Evolutionary conservation across 2,113 vertebrate genomes (phyloP), one percentile per base, ranked within the genome.

Genomic region (Crotalus horridus): DNA sequence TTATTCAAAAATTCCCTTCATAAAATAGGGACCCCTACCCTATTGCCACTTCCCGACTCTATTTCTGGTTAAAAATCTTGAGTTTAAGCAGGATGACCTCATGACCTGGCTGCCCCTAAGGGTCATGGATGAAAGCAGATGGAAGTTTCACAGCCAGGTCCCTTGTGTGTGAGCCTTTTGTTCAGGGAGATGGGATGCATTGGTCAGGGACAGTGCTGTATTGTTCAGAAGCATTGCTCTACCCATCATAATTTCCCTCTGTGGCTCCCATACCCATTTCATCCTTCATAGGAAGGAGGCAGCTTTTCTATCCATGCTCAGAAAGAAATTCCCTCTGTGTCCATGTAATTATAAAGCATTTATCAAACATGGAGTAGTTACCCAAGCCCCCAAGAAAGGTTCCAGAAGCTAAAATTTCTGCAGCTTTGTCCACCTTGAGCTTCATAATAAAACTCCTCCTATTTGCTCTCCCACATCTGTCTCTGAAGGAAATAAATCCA

Each of bases 91-190:
- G 96, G 95, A 95, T 97, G 97, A 97, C 97, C 97, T 96, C 95
- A 92, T 97, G 97, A 97, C 97, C 97, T 94, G 95, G 55, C 92
- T 97, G 97, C 96, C 96, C 96, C 4, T 29, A 51, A 48, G 89
- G 97, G 97, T 97, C 97, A 97, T 95, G 93, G 97, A 97, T 98
- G 97, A 97, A 98, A 98, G 98, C 95, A 89, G 93, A 95, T 94
- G 95, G 95, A 95, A 96, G 94, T 95, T 96, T 95, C 96, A 96
- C 95, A 97, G 96, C 95, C 95, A 96, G 96, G 96, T 96, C 96
- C 95, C 96, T 95, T 93, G 93, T 97, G 97, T 97, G 96, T 97
- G 95, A 96, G 96, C 93, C 96, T 97, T 97, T 97, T 97, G 96
- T 97, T 97, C 96, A 43, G 6, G 0, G 91, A 93, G 94, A 91